Conservation (phyloP, 2,888 invertebrate genomes). For the Cabera pusaria region DNA sequence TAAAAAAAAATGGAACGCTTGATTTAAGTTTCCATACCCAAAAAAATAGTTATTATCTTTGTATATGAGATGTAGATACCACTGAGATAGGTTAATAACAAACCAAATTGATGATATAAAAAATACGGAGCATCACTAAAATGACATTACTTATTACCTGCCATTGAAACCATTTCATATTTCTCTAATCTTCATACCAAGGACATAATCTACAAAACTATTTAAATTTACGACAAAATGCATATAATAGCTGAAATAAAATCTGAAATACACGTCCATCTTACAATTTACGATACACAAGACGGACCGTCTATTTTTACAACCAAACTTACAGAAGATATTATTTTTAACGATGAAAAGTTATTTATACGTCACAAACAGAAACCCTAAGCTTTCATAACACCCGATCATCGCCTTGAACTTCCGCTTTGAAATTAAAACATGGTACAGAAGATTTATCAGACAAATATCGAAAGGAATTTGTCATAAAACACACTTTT, state of each 20-base stretch:
- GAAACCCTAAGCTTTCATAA: conserved; percentile 20
- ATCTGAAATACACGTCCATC: conserved; percentile 29
- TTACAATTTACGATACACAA: conserved; percentile 36
- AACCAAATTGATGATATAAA: no score
- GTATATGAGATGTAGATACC: no score
- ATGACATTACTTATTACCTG: no score
- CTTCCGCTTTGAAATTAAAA: conserved; percentile 53
- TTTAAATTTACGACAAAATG: conserved; percentile 8
- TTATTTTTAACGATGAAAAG: conserved; percentile 46
- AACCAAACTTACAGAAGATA: conserved; percentile 33
- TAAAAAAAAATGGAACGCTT: no score
- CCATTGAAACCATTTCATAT: no score
- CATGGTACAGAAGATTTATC: conserved; percentile 63
- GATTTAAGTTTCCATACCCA: no score
- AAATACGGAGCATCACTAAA: no score
- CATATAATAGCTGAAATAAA: conserved; percentile 25
- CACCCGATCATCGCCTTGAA: conserved; percentile 36
- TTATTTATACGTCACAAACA: conserved; percentile 44
- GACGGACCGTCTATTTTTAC: conserved; percentile 40
- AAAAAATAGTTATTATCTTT: no score
- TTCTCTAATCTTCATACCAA: background rate
- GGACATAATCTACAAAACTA: conserved; percentile 4
- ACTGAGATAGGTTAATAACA: no score
- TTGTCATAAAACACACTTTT: conserved; percentile 66
- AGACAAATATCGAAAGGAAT: conserved; percentile 67